phyloP scores from a whole-genome alignment of 2,888 invertebrate species.

The Octodonta nipae region DNA sequence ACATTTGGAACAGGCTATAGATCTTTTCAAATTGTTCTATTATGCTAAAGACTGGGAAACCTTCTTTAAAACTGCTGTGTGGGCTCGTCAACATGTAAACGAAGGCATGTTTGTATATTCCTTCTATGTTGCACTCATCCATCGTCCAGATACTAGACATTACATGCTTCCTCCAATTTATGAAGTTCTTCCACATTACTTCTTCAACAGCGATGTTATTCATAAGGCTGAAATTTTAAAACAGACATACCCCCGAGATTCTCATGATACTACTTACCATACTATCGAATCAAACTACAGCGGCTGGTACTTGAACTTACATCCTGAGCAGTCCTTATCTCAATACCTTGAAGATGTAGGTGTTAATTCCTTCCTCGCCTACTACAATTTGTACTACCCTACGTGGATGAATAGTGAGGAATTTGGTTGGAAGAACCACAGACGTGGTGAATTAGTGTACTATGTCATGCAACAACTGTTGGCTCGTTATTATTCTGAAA shows the following conservation, averaged over 20 bases:
- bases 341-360: constrained; percentile 64
- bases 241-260: constrained; percentile 32
- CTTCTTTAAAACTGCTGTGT: constrained; percentile 53
- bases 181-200: constrained; percentile 58
- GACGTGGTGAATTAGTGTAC: constrained; percentile 51
- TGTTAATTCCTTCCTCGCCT: constrained; percentile 51
- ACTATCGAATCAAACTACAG: constrained; percentile 51
- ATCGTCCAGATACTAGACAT: constrained; percentile 46
- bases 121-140: constrained; percentile 47
- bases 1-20: constrained; percentile 47
- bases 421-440: constrained; percentile 37
- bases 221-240: constrained; percentile 49
- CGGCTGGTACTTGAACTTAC: constrained; percentile 39
- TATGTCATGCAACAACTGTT: constrained; percentile 53
- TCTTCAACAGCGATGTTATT: constrained; percentile 53
- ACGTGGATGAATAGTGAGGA: constrained; percentile 43
- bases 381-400: constrained; percentile 47
- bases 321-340: constrained; percentile 41
- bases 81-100: constrained; percentile 53
- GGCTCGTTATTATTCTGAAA: constrained; percentile 60
- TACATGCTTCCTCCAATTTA: constrained; percentile 56
- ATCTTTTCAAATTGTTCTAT: constrained; percentile 51
- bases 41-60: constrained; percentile 56
- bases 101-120: constrained; percentile 55
- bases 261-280: constrained; percentile 31